These are phyloP conservation scores for Malthinus seriepunctatus DNA, from an alignment of 2,888 invertebrate genomes.

Conservation along the genomic window DNA sequence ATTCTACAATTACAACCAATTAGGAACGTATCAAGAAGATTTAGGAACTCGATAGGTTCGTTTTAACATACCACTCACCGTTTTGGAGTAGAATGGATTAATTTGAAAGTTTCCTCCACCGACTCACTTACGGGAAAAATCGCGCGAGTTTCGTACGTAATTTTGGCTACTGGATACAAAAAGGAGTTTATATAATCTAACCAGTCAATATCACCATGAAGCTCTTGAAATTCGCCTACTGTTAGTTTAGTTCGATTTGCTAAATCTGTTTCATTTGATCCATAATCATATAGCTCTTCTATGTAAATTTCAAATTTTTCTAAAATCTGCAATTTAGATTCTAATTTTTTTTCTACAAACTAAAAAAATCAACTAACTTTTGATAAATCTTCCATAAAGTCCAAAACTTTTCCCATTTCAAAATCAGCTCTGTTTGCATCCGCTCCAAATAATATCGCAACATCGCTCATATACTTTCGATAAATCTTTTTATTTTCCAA, in stretches of 20 bases:
- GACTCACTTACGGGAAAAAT: constrained; percentile 5
- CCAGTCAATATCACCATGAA: constrained; percentile 10
- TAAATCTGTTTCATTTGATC: too few species aligned
- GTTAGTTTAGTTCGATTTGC: not conserved
- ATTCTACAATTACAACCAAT: too few species aligned
- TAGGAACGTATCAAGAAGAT: too few species aligned
- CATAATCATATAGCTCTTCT: not conserved
- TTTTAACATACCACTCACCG: constrained; percentile 3
- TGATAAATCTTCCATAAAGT: constrained; percentile 37
- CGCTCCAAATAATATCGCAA: constrained; percentile 36
- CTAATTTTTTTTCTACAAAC: not conserved
- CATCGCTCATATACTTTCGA: constrained; percentile 35
- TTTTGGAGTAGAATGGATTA: constrained; percentile 12
- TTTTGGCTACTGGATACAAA: constrained; percentile 3
- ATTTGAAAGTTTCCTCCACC: constrained; percentile 3
- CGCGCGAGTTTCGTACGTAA: not conserved
- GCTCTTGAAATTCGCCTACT: constrained; percentile 11
- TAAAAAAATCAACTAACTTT: constrained; percentile 19
- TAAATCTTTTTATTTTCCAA: constrained; percentile 4
- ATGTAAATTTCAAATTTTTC: not conserved
- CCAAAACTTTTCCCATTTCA: constrained; percentile 36
- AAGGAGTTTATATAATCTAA: constrained; percentile 14
- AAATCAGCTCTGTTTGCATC: constrained; percentile 22
- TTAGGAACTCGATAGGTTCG: too few species aligned
- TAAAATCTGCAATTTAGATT: not conserved